Base-by-base conservation (phyloP, 2,113 vertebrate genomes). In the Edolisoma coerulescens region DNA sequence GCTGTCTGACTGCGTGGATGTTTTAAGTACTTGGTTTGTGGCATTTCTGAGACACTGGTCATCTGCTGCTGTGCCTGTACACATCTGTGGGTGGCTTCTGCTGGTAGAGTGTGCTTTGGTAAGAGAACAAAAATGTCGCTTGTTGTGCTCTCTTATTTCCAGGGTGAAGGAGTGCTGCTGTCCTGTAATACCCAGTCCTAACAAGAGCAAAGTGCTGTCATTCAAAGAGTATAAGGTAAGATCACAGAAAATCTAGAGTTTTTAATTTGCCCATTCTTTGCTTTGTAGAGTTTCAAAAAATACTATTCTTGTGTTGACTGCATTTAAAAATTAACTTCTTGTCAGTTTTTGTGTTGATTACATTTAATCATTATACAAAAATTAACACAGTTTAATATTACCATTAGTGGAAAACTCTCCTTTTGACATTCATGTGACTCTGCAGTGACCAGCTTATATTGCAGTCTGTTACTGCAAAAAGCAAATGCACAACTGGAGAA, bases 91-190 rank as follows among this genome's bases (percentile, higher is more conserved):
- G 27, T 39, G 50, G 45, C 71, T 92, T 82, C 28, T 87, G 47
- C 42, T 90, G 30, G 5, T 27, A 59, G 24, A 79, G 16, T 49
- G 26, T 57, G 21, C 47, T 86, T 81, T 81, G 37, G 27, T 90
- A 70, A 56, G 44, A 59, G 18, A 75, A 77, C 7, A 90, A 47
- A 87, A 45, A 14, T 0, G 1, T 26, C 3, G 35, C 65, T 80
- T 83, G n/a, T 61, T 61, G 87, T 76, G 30, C 27, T 56, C 2
- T 89, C 12, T 54, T 69, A 53, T 73, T 94, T 77, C 47, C 47
- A 98, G 98, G 95, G 42, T 98, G 67, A 97, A 97, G 45, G 96
- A 98, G 16, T 96, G 71, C 8, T 98, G 97, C 73, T 98, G 93
- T 45, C 98, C 98, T 74, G 79, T 96, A 61, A 97, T 98, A 79